Base-by-base conservation (phyloP, 2,113 vertebrate genomes). In the Lophochroa leadbeateri region DNA sequence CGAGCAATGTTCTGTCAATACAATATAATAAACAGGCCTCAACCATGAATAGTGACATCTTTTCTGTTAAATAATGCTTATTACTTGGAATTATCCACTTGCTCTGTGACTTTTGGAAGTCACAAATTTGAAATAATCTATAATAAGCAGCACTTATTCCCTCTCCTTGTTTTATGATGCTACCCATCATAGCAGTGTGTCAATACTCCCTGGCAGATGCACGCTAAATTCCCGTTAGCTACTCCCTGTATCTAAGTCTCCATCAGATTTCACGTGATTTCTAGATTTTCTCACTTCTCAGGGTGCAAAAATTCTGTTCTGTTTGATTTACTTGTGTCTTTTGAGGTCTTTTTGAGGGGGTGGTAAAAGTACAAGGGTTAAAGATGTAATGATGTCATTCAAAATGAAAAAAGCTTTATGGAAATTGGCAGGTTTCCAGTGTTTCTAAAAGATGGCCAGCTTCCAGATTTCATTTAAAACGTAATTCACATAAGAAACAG, bases 381-480 rank as follows among this genome's bases (percentile, higher is more conserved):
- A 94, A 86, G 69, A 91, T 20, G 29, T 69, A 91, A 91, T 91
- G 81, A 91, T 91, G 86, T 65, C 24, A 6, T 87, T 94, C 69
- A 86, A 90, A 83, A 96, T 44, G 21, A 75, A 84, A 89, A 94
- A 90, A 67, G 52, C 68, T 93, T 93, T 47, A 95, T 0, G 9
- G 35, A 83, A 88, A 74, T 31, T 94, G 96, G 96, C 89, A 5
- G 57, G 63, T 86, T 88, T 75, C 90, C 96, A 96, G 64, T 11
- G 37, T 92, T 90, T 86, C 75, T 88, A 69, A 90, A 95, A 86
- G 90, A 94, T 93, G 93, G 95, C 94, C 60, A 78, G 55, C 21
- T 90, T 96, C 94, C 90, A 96, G 80, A 88, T 96, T 95, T 92
- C 77, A 71, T 90, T 82, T 96, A 92, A 92, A 95, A 81, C 88